Conservation (phyloP, 2,888 invertebrate species). For the Linnaemya vulpina region DNA sequence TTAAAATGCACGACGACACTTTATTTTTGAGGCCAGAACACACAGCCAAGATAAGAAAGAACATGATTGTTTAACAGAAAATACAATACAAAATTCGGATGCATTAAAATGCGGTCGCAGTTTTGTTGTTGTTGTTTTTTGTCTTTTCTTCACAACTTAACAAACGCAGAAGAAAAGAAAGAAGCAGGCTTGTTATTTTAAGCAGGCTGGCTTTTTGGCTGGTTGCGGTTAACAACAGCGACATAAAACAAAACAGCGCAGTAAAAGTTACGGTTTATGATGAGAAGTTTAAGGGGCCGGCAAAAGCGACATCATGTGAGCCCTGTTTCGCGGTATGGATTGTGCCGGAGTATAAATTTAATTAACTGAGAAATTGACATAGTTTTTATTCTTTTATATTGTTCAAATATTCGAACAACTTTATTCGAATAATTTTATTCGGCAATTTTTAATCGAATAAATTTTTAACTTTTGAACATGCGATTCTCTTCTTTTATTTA, state of each 20-base stretch:
- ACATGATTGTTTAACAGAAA: constrained; percentile 9
- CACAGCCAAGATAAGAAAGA: constrained; percentile 19
- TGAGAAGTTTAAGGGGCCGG: background rate
- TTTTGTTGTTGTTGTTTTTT: constrained; percentile 9
- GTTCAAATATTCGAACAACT: no score
- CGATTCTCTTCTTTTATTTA: no score
- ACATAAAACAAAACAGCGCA: constrained; percentile 25
- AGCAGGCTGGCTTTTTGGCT: constrained; percentile 50
- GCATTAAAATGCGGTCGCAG: constrained; percentile 59
- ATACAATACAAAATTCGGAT: constrained; percentile 52
- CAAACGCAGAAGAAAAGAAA: constrained; percentile 44
- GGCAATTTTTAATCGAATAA: no score
- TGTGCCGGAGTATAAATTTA: no score
- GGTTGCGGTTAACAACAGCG: constrained; percentile 24
- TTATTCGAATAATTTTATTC: no score
- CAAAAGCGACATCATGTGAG: background rate
- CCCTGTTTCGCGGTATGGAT: background rate
- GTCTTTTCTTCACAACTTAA: constrained; percentile 38
- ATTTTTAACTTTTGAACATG: no score
- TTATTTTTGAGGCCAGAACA: constrained; percentile 45
- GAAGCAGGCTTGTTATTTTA: constrained; percentile 64
- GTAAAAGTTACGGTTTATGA: constrained; percentile 1
- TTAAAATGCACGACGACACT: constrained; percentile 64
- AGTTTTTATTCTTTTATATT: no score
- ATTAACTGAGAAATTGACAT: no score